Percentiles rank a stretch among this genome's conserved stretches.
Conservation (phyloP, 2,888 invertebrate species). For the Polia nebulosa region DNA sequence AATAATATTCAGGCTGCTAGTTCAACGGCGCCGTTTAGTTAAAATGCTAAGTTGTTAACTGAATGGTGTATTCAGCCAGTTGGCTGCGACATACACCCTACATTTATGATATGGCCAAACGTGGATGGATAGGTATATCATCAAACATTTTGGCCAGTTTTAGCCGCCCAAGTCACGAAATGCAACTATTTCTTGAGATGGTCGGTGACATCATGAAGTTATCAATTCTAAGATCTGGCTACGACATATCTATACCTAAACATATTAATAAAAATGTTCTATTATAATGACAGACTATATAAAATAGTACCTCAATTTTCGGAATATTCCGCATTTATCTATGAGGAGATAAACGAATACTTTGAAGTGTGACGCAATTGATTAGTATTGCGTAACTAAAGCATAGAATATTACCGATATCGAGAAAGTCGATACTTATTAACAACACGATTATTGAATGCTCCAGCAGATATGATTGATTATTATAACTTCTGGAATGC, state of each 20-base stretch:
- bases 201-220: too few species aligned
- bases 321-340: constrained; percentile 5
- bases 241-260: not conserved
- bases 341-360: constrained; percentile 19
- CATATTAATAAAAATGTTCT: not conserved
- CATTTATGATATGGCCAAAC: too few species aligned
- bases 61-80: too few species aligned
- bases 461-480: constrained; percentile 1
- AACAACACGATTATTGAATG: constrained; percentile 39
- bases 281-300: not conserved
- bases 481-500: constrained; percentile 11
- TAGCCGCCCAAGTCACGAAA: too few species aligned
- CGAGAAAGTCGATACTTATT: constrained; percentile 54
- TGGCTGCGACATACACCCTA: too few species aligned
- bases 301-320: not conserved
- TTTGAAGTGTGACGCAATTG: constrained; percentile 38
- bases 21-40: too few species aligned
- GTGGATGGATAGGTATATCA: too few species aligned
- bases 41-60: too few species aligned
- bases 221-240: too few species aligned
- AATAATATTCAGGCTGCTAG: too few species aligned
- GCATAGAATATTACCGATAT: constrained; percentile 39
- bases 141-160: too few species aligned
- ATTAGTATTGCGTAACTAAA: constrained; percentile 40
- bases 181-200: too few species aligned